A percentile compares a stretch with the other conserved stretches of the same genome.
phyloP scores from a whole-genome alignment of 2,888 invertebrate species.

The Hesperia comma region DNA sequence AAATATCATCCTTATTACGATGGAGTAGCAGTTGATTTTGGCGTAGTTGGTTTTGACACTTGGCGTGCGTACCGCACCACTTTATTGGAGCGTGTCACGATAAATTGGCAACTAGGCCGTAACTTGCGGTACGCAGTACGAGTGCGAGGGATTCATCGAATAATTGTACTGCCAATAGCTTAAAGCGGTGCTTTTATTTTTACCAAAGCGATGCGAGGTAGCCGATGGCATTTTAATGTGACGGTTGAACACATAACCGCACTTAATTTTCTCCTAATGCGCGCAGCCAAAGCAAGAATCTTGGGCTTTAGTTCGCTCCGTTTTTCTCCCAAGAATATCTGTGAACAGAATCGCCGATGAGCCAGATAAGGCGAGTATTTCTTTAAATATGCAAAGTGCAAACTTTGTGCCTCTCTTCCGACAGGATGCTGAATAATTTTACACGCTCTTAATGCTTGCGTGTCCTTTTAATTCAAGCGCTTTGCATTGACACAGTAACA shows the following conservation, averaged over 20 bases:
- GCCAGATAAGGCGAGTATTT: conserved; percentile 78
- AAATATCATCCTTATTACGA: conserved; percentile 31
- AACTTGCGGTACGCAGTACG: conserved; percentile 56
- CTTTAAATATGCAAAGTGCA: conserved; percentile 82
- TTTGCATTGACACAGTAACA: conserved; percentile 64
- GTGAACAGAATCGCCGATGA: conserved; percentile 76
- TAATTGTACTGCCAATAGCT: conserved; percentile 72
- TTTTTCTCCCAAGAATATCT: conserved; percentile 73
- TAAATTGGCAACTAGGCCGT: conserved; percentile 59
- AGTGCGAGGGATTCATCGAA: conserved; percentile 64
- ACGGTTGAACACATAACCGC: conserved; percentile 79
- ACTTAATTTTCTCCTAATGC: conserved; percentile 83
- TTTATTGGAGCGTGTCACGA: conserved; percentile 49
- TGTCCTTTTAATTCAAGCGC: conserved; percentile 73
- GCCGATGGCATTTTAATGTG: conserved; percentile 80
- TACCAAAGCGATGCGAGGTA: conserved; percentile 66
- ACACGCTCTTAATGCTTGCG: conserved; percentile 79
- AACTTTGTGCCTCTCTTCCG: conserved; percentile 75
- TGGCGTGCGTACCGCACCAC: conserved; percentile 43
- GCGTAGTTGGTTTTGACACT: conserved; percentile 36
- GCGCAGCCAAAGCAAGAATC: conserved; percentile 70
- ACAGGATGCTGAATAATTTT: conserved; percentile 80
- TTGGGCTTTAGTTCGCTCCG: conserved; percentile 60
- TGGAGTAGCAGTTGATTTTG: conserved; percentile 22
- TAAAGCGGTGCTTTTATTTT: conserved; percentile 63